A percentile compares a stretch with the other conserved stretches of the same genome.
These are phyloP conservation scores for Polyommatus iphigenia DNA, from an alignment of 2,888 invertebrate genomes.

Conservation along the genomic window DNA sequence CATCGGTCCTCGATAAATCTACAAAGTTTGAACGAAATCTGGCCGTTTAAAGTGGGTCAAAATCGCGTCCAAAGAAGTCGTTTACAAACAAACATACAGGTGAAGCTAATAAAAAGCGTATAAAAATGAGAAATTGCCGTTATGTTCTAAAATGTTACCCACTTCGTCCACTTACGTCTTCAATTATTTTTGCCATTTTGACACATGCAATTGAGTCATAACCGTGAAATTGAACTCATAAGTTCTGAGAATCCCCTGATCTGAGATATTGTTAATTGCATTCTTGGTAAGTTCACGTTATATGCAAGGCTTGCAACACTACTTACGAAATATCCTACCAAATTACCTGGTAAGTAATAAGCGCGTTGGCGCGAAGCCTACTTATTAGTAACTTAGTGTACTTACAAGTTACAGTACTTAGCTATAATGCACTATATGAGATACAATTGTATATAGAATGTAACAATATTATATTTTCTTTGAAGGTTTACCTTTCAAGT, in stretches of 20 bases:
- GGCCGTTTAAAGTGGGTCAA: too few species aligned
- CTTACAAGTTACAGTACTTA: background rate
- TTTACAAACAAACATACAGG: too few species aligned
- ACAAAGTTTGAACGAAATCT: too few species aligned
- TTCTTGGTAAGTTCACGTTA: constrained; percentile 9
- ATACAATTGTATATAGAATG: too few species aligned
- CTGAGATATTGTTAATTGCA: constrained; percentile 18
- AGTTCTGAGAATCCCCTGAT: constrained; percentile 6
- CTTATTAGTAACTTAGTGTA: background rate
- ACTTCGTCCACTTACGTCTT: background rate
- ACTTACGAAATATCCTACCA: constrained; percentile 20
- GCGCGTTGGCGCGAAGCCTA: constrained; percentile 14
- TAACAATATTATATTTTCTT: too few species aligned
- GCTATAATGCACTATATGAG: too few species aligned
- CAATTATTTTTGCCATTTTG: background rate
- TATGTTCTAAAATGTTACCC: background rate
- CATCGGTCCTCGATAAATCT: too few species aligned
- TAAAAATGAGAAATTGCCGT: too few species aligned
- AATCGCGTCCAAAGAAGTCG: too few species aligned
- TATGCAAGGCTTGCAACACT: constrained; percentile 4
- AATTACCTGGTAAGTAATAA: constrained; percentile 13
- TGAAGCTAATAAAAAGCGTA: too few species aligned
- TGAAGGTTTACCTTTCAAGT: too few species aligned
- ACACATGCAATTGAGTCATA: constrained; percentile 18
- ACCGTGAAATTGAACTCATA: constrained; percentile 24